Evolutionary conservation across 2,797 vertebrate genomes (phyloP), one percentile per base, ranked within the genome.

Genomic region (Holocentrus rufus): DNA sequence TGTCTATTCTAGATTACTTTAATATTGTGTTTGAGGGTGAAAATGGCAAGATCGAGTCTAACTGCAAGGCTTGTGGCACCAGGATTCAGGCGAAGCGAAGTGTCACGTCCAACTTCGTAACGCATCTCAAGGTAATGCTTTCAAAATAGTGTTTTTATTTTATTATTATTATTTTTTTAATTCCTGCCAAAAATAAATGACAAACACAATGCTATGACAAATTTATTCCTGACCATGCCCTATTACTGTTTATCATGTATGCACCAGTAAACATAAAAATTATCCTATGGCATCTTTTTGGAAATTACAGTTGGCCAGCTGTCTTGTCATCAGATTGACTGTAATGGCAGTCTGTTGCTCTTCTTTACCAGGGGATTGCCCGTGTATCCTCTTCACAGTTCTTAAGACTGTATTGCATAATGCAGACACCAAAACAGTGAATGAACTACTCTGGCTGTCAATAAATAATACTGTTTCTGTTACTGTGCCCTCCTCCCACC

Each of bases 41-140:
- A 83, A 95, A 95, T 93, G 94, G 94, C 8, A 95, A 95, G 85
- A 95, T 95, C 84, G 94, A 95, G 87, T 94, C 94, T 50, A 95
- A 95, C 81, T 95, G 94, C 79, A 95, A 95, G 87, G 92, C 94
- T 20, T 95, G 94, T 77, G 94, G 94, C 47, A 95, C 94, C 69
- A 90, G 94, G 67, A 95, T 95, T 74, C 94, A 95, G 89, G 94
- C 94, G 76, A 95, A 95, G 79, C 84, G 94, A 55, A 94, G 94
- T 50, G 94, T 95, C 75, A 95, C 94, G 81, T 95, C 94, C 73
- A 95, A 95, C 93, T 95, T 95, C 90, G 94, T 95, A 82, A 95
- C 94, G 69, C 94, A 95, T 86, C 92, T 95, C 22, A 95, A 95
- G 94, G 94, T 95, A 92, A 83, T 39, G 9, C 61, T 73, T 72